Base-by-base conservation (phyloP, 2,797 vertebrate species). In the Clarias pachynema region DNA sequence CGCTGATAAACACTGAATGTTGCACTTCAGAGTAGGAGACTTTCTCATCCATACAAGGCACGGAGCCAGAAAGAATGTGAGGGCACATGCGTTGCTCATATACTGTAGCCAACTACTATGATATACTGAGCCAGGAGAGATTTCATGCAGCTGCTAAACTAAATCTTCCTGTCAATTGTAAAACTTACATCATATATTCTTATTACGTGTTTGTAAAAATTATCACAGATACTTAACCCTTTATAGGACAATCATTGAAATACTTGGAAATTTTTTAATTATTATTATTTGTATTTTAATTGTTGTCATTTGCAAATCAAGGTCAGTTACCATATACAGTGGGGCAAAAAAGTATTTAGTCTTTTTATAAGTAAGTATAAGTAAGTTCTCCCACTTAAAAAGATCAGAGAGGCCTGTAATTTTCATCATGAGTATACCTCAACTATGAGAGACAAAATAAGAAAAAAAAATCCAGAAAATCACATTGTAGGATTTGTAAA, bases 11-110 rank as follows among this genome's bases (percentile, higher is more conserved):
- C 69, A 83, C 74, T 16, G 79, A 89, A 88, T 84, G 83, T 65
- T 83, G 62, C 66, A 80, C 72, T 85, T 83, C 73, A 81, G 63
- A 74, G 75, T 44, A 56, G 68, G 22, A 60, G 53, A 62, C 44
- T 15, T 59, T 85, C 63, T 84, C 69, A 84, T 70, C 90, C 85
- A 89, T 89, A 89, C 87, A 89, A 88, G 87, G 89, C 86, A 88
- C 79, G 83, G 79, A 56, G 87, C 86, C 87, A 90, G 84, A 79
- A 80, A 78, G 75, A 80, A 70, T 74, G 74, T 40, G 10, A 40
- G 62, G 18, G 44, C 73, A 79, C 70, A 82, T 72, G 65, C 22
- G 10, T 44, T 69, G 53, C 22, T 84, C 53, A 75, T 79, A 34
- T 53, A 53, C 70, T 78, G 80, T 56, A 59, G 63, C 31, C 26